Conservation (phyloP, 1,140 invertebrate species). For the Drosophila busckii region DNA sequence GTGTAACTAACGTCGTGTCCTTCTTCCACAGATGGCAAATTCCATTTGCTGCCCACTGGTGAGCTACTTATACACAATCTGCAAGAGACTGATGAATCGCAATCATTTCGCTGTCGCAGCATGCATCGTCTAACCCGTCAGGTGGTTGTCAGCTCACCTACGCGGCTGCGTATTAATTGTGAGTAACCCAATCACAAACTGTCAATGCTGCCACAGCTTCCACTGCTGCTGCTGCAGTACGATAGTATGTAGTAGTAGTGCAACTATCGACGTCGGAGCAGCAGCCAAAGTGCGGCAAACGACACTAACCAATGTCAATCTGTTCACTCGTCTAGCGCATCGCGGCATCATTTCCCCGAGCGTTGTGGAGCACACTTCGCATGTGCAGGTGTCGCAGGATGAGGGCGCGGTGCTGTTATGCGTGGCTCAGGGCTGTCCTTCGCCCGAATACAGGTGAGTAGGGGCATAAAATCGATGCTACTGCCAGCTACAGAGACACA, state of each 20-base stretch:
- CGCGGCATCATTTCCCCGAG: conserved; percentile 84
- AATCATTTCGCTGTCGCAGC: conserved; percentile 87
- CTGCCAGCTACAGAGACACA: conserved; percentile 22
- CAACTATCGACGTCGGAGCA: too few relatives aligned
- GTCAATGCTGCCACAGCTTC: conserved; percentile 23
- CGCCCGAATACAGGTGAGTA: conserved; percentile 85
- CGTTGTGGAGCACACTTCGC: conserved; percentile 85
- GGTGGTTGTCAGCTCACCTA: conserved; percentile 86
- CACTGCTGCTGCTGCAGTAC: too few relatives aligned
- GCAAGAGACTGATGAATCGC: conserved; percentile 86
- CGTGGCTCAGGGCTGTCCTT: conserved; percentile 86
- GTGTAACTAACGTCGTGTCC: background rate
- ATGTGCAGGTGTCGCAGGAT: conserved; percentile 85
- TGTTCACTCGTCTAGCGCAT: conserved; percentile 81
- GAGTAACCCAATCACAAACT: conserved; percentile 69
- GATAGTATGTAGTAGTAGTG: too few relatives aligned
- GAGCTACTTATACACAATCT: conserved; percentile 88
- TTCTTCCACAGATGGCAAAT: conserved; percentile 85
- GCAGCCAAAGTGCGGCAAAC: too few relatives aligned
- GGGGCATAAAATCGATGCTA: conserved; percentile 48
- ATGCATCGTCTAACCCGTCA: conserved; percentile 88
- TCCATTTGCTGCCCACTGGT: conserved; percentile 88
- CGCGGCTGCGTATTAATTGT: conserved; percentile 86
- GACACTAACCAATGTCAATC: conserved; percentile 56
- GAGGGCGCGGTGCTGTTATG: conserved; percentile 87